phyloP scores from a whole-genome alignment of 2,797 vertebrate species.

The Lutjanus argentimaculatus region DNA sequence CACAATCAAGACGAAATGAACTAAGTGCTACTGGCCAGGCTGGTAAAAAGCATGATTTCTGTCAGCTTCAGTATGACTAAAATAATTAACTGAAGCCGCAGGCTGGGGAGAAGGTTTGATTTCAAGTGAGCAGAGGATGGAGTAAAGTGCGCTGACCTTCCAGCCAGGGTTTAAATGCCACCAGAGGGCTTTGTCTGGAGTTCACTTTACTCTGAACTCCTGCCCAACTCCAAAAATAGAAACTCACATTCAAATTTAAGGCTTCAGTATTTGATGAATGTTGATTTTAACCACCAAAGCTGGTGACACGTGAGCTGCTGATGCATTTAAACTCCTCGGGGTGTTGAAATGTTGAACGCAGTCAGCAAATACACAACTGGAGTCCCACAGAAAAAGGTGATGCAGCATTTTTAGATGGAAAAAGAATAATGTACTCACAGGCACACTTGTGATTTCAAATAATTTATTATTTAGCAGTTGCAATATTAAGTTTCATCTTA shows the following conservation, averaged over 20 bases:
- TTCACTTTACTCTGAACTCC: conserved; percentile 8
- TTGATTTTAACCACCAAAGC: conserved; percentile 40
- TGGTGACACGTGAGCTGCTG: conserved; percentile 29
- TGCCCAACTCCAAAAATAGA: conserved; percentile 6
- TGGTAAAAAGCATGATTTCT: conserved; percentile 56
- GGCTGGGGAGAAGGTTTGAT: conserved; percentile 48
- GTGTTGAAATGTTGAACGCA: conserved; percentile 18
- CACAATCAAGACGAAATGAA: conserved; percentile 56
- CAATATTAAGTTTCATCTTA: conserved; percentile 55
- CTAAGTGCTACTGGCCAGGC: conserved; percentile 29
- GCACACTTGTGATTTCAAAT: conserved; percentile 59
- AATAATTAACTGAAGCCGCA: conserved; percentile 56
- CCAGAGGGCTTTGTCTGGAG: not conserved
- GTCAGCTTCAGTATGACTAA: conserved; percentile 33
- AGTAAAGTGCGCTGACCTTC: conserved; percentile 7
- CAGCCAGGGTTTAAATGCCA: conserved; percentile 2
- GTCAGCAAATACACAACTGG: conserved; percentile 6
- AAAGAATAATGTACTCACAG: conserved; percentile 2
- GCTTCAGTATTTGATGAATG: conserved; percentile 55
- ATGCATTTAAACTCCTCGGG: conserved; percentile 26
- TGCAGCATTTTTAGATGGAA: not conserved
- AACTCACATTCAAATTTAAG: conserved; percentile 1
- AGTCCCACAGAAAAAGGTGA: conserved; percentile 4
- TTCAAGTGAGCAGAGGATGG: conserved; percentile 21
- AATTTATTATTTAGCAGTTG: conserved; percentile 68